A percentile compares a stretch with the other conserved stretches of the same genome.
These are phyloP conservation scores for Mimachlamys varia DNA, from an alignment of 2,888 invertebrate genomes.

Conservation along the genomic window DNA sequence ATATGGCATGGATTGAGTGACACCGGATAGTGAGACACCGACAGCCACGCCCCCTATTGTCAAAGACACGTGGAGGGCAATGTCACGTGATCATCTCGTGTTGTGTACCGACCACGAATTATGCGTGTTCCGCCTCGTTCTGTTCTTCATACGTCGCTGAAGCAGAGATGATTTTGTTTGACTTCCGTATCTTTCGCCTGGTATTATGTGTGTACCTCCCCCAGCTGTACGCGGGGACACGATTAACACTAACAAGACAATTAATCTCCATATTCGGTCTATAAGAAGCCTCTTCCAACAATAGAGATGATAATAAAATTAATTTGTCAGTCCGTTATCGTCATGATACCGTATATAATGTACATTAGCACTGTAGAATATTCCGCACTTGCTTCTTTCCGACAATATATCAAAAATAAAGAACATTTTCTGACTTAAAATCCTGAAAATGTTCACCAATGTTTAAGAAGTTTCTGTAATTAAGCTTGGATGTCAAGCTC, in stretches of 20 bases:
- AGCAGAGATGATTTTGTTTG: neutral
- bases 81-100: neutral
- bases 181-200: neutral
- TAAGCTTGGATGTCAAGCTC: too few relatives aligned
- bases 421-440: too few relatives aligned
- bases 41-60: neutral
- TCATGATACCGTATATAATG: too few relatives aligned
- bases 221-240: neutral
- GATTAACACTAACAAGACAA: neutral
- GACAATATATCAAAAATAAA: too few relatives aligned
- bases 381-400: too few relatives aligned
- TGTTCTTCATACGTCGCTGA: neutral
- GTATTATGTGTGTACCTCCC: neutral
- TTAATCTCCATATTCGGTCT: neutral
- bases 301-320: neutral
- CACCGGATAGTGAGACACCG: conserved; percentile 18
- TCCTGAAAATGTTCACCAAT: too few relatives aligned
- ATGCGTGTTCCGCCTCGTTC: neutral
- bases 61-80: neutral
- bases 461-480: too few relatives aligned
- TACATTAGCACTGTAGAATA: too few relatives aligned
- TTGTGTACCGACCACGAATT: neutral
- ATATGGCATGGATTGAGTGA: conserved; percentile 2
- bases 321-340: neutral
- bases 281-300: neutral